These are phyloP conservation scores for Aromia moschata DNA, from an alignment of 2,888 invertebrate species.

Conservation along the genomic window DNA sequence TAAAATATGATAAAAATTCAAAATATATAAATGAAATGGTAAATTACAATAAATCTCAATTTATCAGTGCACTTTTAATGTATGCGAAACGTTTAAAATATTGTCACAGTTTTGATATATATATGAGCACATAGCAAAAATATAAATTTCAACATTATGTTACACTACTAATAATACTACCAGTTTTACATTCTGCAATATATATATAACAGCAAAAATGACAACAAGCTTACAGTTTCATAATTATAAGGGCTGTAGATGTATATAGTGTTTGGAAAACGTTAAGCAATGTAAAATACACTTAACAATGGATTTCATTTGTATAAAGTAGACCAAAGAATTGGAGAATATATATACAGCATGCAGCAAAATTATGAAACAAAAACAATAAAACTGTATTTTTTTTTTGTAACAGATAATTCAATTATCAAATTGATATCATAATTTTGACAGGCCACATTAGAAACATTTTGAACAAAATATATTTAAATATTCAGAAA, in stretches of 20 bases:
- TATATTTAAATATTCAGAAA: no score
- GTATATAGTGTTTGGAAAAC: not conserved
- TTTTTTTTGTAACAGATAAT: no score
- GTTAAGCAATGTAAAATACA: conserved; percentile 10
- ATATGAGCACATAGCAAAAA: conserved; percentile 44
- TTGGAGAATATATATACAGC: conserved; percentile 18
- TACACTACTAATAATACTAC: conserved; percentile 28
- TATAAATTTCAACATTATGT: conserved; percentile 36
- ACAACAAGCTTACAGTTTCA: conserved; percentile 25
- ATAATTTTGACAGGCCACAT: no score
- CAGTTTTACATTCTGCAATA: conserved; percentile 28
- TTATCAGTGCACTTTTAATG: conserved; percentile 4
- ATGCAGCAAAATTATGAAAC: no score
- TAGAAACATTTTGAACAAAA: no score
- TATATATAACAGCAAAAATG: conserved; percentile 34
- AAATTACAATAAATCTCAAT: conserved; percentile 6
- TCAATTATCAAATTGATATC: no score
- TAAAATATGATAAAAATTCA: conserved; percentile 5
- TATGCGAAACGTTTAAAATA: conserved; percentile 24
- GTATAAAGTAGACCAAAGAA: conserved; percentile 26
- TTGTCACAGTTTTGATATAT: conserved; percentile 26
- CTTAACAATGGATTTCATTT: conserved; percentile 24
- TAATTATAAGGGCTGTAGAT: not conserved
- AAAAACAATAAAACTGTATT: no score
- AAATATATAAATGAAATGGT: not conserved